phyloP scores from a whole-genome alignment of 2,888 invertebrate species.

The Leucania comma region DNA sequence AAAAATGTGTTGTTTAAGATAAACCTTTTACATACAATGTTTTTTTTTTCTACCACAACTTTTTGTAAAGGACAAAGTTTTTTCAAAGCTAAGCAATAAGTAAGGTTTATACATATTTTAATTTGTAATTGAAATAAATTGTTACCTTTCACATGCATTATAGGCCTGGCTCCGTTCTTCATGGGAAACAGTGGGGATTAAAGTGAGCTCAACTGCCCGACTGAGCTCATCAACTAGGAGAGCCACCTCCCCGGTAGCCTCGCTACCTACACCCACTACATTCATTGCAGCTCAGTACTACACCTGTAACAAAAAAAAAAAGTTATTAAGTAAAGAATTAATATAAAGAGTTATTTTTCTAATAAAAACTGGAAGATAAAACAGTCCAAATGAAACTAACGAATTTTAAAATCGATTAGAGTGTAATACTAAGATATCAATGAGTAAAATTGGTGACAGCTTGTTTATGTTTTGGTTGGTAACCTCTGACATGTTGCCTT shows the following conservation, averaged over 20 bases:
- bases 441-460: not conserved
- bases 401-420: not conserved
- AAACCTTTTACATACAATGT: not conserved
- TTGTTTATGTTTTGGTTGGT: slow-evolving; percentile 43
- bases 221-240: slow-evolving; percentile 95
- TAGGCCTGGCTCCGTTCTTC: slow-evolving; percentile 95
- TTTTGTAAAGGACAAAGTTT: too few species aligned
- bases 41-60: too few species aligned
- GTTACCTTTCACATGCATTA: slow-evolving; percentile 94
- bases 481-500: slow-evolving; percentile 47
- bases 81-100: not conserved
- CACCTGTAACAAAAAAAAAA: slow-evolving; percentile 40
- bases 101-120: too few species aligned
- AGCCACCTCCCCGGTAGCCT: slow-evolving; percentile 91
- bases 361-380: not conserved
- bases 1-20: not conserved
- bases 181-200: slow-evolving; percentile 94
- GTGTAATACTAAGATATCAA: not conserved
- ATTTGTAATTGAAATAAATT: slow-evolving; percentile 14
- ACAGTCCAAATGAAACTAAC: not conserved
- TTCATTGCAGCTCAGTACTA: slow-evolving; percentile 79
- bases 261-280: slow-evolving; percentile 79
- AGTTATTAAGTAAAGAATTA: too few species aligned
- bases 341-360: not conserved
- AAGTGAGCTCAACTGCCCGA: slow-evolving; percentile 95